Evolutionary conservation across 2,797 vertebrate species (phyloP), one percentile per base, ranked within the genome.

Genomic region (Pipistrellus nathusii): DNA sequence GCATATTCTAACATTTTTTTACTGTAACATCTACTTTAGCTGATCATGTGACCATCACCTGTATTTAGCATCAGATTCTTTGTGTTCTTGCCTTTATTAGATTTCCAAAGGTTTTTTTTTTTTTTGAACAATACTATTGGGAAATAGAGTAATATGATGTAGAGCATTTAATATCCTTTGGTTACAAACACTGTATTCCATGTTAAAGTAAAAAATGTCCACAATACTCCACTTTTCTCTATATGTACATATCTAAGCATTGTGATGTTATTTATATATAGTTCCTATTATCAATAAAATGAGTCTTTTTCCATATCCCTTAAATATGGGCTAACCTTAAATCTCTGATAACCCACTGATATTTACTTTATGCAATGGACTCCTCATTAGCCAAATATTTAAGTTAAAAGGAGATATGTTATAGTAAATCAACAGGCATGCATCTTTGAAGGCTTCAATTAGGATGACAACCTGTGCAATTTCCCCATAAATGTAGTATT

Each of bases 31-130:
- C 10, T 21, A 44, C 2, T 88, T 68, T 55, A 27, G 6, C 9
- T 76, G 15, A 69, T 27, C 10, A 53, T 46, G 5, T 41, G 9
- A 32, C 13, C 1, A 80, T 46, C 35, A 76, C 1, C 3, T 51
- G 84, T 87, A 38, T 59, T 72, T 3, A 10, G 30, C 30, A 64
- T 64, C 8, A 10, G 46, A 66, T 76, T 71, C 25, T 17, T 76
- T 81, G 8, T 84, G 5, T 13, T 78, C 9, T 62, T 90, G 8
- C 21, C 25, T 23, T 77, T 32, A 55, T 8, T 84, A 7, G 35
- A 84, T 80, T 90, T 69, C 15, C 84, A 20, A 92, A 57, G 21
- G 46, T 96, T 85, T 80, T 32, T 11, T 53, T 96, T 85, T 80
- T 32, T 11, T 88, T 90, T 73, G 3, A 72, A 55, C 51, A 84